Evolutionary conservation across 1,140 invertebrate genomes (phyloP).

Genomic region (Andrena cerasifolii): DNA sequence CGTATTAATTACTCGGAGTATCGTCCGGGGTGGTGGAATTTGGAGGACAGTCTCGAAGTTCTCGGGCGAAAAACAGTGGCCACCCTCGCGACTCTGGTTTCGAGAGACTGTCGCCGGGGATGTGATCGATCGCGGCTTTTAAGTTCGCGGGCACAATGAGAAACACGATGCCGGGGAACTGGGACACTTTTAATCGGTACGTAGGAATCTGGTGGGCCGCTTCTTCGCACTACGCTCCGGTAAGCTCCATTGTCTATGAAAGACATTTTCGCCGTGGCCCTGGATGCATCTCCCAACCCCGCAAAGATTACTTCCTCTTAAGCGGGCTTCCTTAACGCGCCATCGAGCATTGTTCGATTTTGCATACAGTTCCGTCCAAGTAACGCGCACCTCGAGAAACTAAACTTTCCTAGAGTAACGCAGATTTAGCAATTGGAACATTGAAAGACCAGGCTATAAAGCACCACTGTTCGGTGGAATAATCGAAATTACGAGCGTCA

Average conservation of each 20-base stretch:
- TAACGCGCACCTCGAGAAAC: background rate
- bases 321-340: background rate
- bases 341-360: constrained; percentile 15
- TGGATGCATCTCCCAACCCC: background rate
- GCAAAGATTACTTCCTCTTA: constrained; percentile 1
- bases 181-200: constrained; percentile 62
- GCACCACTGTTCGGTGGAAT: no score
- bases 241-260: constrained; percentile 38
- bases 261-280: constrained; percentile 37
- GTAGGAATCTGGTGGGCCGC: constrained; percentile 44
- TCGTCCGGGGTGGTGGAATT: no score
- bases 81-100: background rate
- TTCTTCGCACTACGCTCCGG: constrained; percentile 35
- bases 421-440: no score
- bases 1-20: no score
- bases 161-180: constrained; percentile 52
- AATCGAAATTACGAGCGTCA: no score
- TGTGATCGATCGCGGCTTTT: constrained; percentile 52
- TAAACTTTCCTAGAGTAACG: background rate
- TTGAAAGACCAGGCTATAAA: no score
- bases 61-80: no score
- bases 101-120: background rate
- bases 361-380: background rate
- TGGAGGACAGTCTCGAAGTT: no score
- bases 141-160: constrained; percentile 52